Conservation (phyloP, 2,113 vertebrate species). For the Apaloderma vittatum region DNA sequence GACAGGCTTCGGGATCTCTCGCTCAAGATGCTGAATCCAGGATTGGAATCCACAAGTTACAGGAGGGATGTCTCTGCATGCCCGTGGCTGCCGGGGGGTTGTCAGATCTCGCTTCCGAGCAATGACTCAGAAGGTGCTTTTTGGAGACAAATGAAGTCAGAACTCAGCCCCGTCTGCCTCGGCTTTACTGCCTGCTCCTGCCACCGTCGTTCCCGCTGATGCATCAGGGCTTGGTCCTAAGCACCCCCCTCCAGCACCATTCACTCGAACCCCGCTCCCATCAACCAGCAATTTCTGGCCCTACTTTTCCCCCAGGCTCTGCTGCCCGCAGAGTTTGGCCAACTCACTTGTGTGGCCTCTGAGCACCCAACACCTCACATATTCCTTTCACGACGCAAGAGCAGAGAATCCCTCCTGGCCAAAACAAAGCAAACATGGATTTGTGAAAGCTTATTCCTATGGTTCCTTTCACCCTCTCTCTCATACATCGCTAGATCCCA, state of each 20-base stretch:
- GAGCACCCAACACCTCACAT: not conserved
- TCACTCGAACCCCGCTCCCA: not conserved
- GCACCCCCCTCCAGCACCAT: not conserved
- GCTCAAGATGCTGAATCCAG: constrained; percentile 9
- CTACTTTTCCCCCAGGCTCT: not conserved
- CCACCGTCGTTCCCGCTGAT: accelerated
- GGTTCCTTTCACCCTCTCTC: not conserved
- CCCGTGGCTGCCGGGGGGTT: accelerated
- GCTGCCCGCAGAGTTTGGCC: not conserved
- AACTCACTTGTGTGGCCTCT: not conserved
- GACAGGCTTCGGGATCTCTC: not conserved
- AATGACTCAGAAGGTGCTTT: not conserved
- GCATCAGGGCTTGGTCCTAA: not conserved
- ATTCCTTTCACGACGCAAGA: accelerated
- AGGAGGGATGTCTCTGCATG: not conserved
- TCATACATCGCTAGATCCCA: not conserved
- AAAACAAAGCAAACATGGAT: accelerated
- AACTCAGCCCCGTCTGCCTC: not conserved
- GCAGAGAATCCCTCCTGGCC: not conserved
- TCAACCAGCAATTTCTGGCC: accelerated
- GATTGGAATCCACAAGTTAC: not conserved
- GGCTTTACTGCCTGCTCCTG: not conserved
- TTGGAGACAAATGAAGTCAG: constrained; percentile 7
- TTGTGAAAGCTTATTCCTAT: not conserved
- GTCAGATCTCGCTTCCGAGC: not conserved